Evolutionary conservation across 2,888 invertebrate genomes (phyloP), one percentile per base, ranked within the genome.

Genomic region (Lepidochitona cinerea): DNA sequence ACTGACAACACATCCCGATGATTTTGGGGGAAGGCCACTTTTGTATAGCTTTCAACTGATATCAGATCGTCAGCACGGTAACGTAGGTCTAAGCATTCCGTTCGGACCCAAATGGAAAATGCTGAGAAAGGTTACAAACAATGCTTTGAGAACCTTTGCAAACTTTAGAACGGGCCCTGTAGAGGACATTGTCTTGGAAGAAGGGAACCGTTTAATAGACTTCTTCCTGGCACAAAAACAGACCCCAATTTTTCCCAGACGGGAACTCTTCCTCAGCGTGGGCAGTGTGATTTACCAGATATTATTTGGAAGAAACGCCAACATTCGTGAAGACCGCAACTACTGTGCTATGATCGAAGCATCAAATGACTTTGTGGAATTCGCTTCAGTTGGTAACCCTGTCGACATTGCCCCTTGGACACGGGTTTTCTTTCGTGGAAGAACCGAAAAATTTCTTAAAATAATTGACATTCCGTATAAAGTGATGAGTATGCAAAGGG

Each of bases 341-440:
- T 75, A 78, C 29, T 18, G 41, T 12, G 37, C 65, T 12, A 69
- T 73, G 23, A 41, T 79, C 9, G 65, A 37, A 12, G 26, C 32
- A 0, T 7, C 66, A 3, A 35, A 35, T 0, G 70, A 37, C 14
- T 77, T 81, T 35, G 37, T 18, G 5, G 66, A 75, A 23, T 81
- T 81, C 41, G 53, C 68, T 0, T 66, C 37, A 29, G 65, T 75
- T 18, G 82, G 83, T 1, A 83, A 78, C 68, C 75, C 79, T 1
- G 74, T 80, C 1, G 80, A 82, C 67, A 76, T 81, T 5, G 76
- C 82, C 72, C 82, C 83, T 0, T 83, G 80, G 80, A 68, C 79
- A 41, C 59, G 79, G 12, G 69, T 68, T 65, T 49, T 83, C 49
- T 59, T 59, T 26, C 59, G 26, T 4, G 32, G 3, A 29, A 1